Evolutionary conservation across 2,797 vertebrate genomes (phyloP).

Genomic region (Peromyscus melanophrys): DNA sequence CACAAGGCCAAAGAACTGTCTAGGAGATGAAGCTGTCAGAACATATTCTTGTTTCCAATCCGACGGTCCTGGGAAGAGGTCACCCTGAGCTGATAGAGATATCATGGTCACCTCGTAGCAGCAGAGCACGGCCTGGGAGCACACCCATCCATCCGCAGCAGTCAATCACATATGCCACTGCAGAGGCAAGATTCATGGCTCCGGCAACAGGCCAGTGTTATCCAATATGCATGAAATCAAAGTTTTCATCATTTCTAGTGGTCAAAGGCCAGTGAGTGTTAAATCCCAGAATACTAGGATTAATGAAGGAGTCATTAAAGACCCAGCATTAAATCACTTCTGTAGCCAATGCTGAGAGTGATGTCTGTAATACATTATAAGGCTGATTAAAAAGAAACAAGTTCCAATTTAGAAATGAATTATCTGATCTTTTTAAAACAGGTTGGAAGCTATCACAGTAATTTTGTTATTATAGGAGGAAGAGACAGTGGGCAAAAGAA

Average conservation of each 20-base stretch:
- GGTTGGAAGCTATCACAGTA: slow-evolving; percentile 53
- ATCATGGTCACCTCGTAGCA: neutral
- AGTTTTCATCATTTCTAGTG: slow-evolving; percentile 74
- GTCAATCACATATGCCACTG: neutral
- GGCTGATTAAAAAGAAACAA: slow-evolving; percentile 80
- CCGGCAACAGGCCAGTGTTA: neutral
- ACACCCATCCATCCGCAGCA: slow-evolving; percentile 16
- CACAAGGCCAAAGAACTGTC: neutral
- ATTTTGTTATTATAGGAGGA: slow-evolving; percentile 68
- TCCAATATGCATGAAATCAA: slow-evolving; percentile 77
- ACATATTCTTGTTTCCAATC: neutral
- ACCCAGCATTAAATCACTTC: slow-evolving; percentile 72
- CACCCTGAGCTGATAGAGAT: slow-evolving; percentile 72
- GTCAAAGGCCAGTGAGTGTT: slow-evolving; percentile 75
- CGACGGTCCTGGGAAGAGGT: slow-evolving; percentile 38
- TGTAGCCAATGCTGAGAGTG: slow-evolving; percentile 51
- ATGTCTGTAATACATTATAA: slow-evolving; percentile 78
- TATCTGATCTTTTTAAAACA: slow-evolving; percentile 5
- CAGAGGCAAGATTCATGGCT: slow-evolving; percentile 70
- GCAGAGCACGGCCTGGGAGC: neutral
- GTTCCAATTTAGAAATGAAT: slow-evolving; percentile 71
- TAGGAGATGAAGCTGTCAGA: neutral
- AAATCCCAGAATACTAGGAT: slow-evolving; percentile 76
- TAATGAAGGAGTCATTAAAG: slow-evolving; percentile 80
- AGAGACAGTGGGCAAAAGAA: slow-evolving; percentile 14